Percentiles rank a stretch among this genome's conserved stretches.
Evolutionary conservation across 2,113 vertebrate genomes (phyloP).

Genomic region (Ophthalmotilapia sp.): DNA sequence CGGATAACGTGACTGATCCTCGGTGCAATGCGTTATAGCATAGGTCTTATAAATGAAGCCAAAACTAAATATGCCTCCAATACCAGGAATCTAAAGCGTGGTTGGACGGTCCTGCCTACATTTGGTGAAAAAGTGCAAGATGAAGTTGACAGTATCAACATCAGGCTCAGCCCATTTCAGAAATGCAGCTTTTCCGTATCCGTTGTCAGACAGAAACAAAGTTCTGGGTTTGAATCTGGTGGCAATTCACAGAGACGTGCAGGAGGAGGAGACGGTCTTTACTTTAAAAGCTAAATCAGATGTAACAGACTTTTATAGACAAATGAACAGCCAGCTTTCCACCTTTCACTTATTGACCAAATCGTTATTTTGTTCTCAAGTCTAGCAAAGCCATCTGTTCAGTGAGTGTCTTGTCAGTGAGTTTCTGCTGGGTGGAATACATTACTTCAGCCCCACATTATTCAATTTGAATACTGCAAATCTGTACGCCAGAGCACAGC

Average conservation of each 20-base stretch:
- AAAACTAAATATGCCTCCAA: not conserved
- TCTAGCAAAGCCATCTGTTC: not conserved
- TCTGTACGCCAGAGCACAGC: not conserved
- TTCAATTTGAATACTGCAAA: not conserved
- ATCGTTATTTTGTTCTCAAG: not conserved
- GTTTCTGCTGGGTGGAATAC: not conserved
- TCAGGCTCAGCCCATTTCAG: fast-evolving
- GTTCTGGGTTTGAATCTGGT: not conserved
- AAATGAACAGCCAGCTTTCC: not conserved
- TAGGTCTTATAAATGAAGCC: not conserved
- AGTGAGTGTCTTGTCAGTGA: not conserved
- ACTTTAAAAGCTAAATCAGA: not conserved
- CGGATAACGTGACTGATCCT: not conserved
- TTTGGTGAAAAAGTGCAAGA: not conserved
- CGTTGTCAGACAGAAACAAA: not conserved
- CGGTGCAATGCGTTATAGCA: fast-evolving
- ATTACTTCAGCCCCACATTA: not conserved
- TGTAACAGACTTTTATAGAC: not conserved
- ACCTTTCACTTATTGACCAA: not conserved
- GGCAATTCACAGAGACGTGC: not conserved
- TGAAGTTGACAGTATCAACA: not conserved
- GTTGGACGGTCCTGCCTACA: not conserved
- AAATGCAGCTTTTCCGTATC: not conserved
- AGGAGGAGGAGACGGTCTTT: not conserved
- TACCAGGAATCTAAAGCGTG: not conserved